Evolutionary conservation across 2,113 vertebrate genomes (phyloP), one percentile per base, ranked within the genome.

Genomic region (Lamprologus ornatipinnis): DNA sequence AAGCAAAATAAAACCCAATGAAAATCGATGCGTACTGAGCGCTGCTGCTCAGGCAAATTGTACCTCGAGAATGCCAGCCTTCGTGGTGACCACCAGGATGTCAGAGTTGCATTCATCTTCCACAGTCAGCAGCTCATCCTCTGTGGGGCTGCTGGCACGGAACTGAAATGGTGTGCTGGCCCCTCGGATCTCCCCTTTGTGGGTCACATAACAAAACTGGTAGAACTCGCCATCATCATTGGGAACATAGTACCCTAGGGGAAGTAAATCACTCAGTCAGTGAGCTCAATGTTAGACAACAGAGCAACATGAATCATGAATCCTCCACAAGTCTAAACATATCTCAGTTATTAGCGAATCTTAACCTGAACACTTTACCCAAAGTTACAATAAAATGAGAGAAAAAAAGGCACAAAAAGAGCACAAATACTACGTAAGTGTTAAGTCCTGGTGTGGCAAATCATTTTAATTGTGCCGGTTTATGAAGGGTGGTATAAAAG

Each of bases 161-260:
- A 99, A 99, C 95, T 97, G 98, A 93, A 99, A 99, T n/a, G 99
- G 99, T 5, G 98, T 99, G 93, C 99, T 99, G 75, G 99, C 99
- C 87, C 98, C 99, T 81, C 98, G 97, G 93, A 99, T 99, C 95
- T 99, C 99, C 88, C 99, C 98, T 96, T 99, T 99, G 91, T 99
- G 96, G 75, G 98, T 99, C 88, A 99, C 98, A 0, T 99, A 99
- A 92, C 99, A 99, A 94, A 99, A 99, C 96, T 99, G 99, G 93
- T 99, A 99, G 97, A 99, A 99, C 91, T 99, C 99, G 6, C 98
- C 97, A 45, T 99, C 99, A 37, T 99, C 98, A 83, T 98, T 99
- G 92, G 99, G 98, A 81, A 99, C 97, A 47, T 99, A 99, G 91
- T 99, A 99, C 21, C 98, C 99, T 99, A 92, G 5, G n/a, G 60